These are phyloP conservation scores for Apamea crenata DNA, from an alignment of 2,888 invertebrate genomes.

Conservation along the genomic window DNA sequence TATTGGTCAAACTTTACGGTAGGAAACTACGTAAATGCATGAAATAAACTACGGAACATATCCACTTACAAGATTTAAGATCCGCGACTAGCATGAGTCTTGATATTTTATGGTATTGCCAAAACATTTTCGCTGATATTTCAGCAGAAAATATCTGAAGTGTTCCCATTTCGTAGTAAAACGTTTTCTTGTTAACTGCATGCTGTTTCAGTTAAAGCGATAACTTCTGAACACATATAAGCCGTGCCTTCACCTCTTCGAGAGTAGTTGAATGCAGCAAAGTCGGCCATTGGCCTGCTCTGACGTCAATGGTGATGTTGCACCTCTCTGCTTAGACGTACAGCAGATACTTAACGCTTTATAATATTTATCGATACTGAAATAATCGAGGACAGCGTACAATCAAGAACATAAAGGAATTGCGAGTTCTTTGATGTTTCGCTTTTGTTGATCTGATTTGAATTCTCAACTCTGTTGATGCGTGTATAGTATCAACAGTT, in stretches of 20 bases:
- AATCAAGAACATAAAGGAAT: constrained; percentile 50
- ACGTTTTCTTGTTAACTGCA: constrained; percentile 37
- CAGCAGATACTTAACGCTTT: constrained; percentile 60
- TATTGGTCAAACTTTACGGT: constrained; percentile 13
- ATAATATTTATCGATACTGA: constrained; percentile 63
- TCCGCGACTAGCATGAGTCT: not conserved
- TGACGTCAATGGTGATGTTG: constrained; percentile 80
- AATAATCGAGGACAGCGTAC: constrained; percentile 56
- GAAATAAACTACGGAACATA: constrained; percentile 4
- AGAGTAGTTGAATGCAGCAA: constrained; percentile 68
- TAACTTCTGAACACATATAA: constrained; percentile 55
- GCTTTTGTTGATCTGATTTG: constrained; percentile 37
- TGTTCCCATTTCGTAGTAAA: constrained; percentile 15
- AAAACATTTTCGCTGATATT: constrained; percentile 35
- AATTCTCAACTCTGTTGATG: constrained; percentile 17
- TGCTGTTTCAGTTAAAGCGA: constrained; percentile 39
- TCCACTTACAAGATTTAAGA: constrained; percentile 9
- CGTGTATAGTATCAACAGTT: constrained; percentile 42
- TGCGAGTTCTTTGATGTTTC: constrained; percentile 31
- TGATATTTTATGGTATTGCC: constrained; percentile 9
- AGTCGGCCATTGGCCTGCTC: constrained; percentile 73
- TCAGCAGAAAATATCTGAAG: constrained; percentile 9
- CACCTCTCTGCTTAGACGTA: constrained; percentile 67
- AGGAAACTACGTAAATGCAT: not conserved
- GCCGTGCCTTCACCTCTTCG: constrained; percentile 58